Conservation (phyloP, 2,888 invertebrate genomes). For the Clanis bilineata region DNA sequence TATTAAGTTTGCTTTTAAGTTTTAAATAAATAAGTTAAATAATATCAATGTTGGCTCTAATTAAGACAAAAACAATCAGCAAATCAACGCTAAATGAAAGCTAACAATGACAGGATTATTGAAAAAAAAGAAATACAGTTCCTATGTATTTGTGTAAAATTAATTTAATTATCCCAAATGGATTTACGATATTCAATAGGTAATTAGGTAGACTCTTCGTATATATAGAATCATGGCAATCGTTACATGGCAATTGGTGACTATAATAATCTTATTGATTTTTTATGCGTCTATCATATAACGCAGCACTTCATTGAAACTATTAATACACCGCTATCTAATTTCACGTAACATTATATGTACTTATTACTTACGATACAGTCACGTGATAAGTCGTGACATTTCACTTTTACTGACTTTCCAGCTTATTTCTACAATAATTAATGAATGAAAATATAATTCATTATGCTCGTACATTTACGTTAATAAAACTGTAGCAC, state of each 20-base stretch:
- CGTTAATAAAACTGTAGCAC: constrained; percentile 12
- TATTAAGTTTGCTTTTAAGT: too few species aligned
- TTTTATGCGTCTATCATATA: not conserved
- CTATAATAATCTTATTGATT: not conserved
- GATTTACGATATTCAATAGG: too few species aligned
- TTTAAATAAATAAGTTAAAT: too few species aligned
- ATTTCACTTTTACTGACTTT: constrained; percentile 29
- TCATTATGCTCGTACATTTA: not conserved
- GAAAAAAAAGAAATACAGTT: too few species aligned
- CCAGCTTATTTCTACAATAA: constrained; percentile 14
- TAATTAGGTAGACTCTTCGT: too few species aligned
- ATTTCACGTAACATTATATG: constrained; percentile 3
- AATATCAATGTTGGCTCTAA: too few species aligned
- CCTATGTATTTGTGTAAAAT: too few species aligned
- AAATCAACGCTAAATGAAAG: too few species aligned
- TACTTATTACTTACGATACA: constrained; percentile 19
- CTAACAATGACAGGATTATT: too few species aligned
- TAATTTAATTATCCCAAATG: too few species aligned
- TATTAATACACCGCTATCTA: not conserved
- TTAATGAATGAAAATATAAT: not conserved
- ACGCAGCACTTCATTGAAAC: not conserved
- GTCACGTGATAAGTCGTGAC: constrained; percentile 21
- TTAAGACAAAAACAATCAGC: too few species aligned
- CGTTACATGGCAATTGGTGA: not conserved
- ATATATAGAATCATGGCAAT: too few species aligned